These are phyloP conservation scores for Danaus melanippus DNA, from an alignment of 1,140 invertebrate species.

Conservation along the genomic window DNA sequence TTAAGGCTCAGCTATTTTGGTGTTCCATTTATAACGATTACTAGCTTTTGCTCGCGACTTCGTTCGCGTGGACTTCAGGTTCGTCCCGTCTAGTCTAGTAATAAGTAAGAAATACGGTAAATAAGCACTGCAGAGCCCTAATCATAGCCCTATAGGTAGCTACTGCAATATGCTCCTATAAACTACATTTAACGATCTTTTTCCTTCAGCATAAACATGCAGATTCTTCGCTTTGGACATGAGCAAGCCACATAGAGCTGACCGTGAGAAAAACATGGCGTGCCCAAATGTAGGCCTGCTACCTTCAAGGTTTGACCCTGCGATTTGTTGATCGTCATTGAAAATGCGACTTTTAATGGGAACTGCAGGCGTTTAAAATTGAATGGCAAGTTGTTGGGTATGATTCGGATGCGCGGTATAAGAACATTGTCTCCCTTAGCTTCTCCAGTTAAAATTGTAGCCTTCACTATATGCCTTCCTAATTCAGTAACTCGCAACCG, in stretches of 20 bases:
- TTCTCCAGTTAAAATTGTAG: no score
- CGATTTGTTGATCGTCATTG: no score
- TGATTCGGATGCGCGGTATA: conserved; percentile 22
- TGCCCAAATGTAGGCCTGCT: conserved; percentile 28
- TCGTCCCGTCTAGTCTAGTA: conserved; percentile 18
- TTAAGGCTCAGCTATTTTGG: conserved; percentile 8
- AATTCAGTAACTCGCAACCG: conserved; percentile 21
- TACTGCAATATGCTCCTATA: conserved; percentile 32
- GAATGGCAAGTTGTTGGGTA: conserved; percentile 21
- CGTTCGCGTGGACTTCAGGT: conserved; percentile 16
- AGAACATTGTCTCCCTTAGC: conserved; percentile 41
- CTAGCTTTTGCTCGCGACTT: conserved; percentile 5
- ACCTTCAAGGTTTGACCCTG: conserved; percentile 19
- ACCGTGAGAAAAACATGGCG: conserved; percentile 4
- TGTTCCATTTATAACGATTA: conserved; percentile 19
- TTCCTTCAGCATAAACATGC: conserved; percentile 24
- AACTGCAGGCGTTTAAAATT: conserved; percentile 4
- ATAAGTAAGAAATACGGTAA: conserved; percentile 21
- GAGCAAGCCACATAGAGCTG: conserved; percentile 32
- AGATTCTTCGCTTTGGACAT: conserved; percentile 26
- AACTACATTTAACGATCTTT: conserved; percentile 29
- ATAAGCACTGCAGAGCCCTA: conserved; percentile 26
- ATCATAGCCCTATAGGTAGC: conserved; percentile 29
- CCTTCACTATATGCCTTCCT: conserved; percentile 12
- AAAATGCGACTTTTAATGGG: conserved; percentile 62